Evolutionary conservation across 2,888 invertebrate genomes (phyloP).

Genomic region (Cosmopolites sordidus): DNA sequence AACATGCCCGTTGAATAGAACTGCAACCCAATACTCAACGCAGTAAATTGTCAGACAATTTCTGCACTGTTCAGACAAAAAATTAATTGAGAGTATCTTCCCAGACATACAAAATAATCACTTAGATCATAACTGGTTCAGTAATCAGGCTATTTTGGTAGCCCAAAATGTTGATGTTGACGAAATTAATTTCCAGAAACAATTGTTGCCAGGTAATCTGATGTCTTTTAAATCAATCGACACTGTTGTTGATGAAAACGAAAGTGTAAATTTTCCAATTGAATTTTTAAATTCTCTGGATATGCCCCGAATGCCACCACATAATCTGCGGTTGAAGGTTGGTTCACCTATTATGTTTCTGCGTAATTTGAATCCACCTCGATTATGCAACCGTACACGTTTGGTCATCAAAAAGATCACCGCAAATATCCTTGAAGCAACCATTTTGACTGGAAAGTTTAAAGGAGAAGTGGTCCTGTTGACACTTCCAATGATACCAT

Average conservation of each 20-base stretch:
- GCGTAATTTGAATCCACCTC: not conserved
- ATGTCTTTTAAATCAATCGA: conserved; percentile 5
- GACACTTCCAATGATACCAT: conserved; percentile 34
- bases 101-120: conserved; percentile 30
- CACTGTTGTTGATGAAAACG: not conserved
- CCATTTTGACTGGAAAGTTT: conserved; percentile 32
- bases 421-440: conserved; percentile 36
- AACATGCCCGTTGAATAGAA: conserved; percentile 36
- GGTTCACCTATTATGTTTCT: conserved; percentile 5
- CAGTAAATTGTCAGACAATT: no score
- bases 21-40: conserved; percentile 32
- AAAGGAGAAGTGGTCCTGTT: conserved; percentile 34
- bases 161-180: not conserved
- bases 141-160: not conserved
- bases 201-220: no score
- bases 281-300: conserved; percentile 6
- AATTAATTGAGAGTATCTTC: conserved; percentile 36
- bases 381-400: conserved; percentile 33
- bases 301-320: not conserved
- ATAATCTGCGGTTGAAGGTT: no score
- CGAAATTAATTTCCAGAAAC: conserved; percentile 1
- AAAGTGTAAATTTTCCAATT: conserved; percentile 6
- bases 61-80: no score
- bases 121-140: not conserved
- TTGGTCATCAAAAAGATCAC: conserved; percentile 32